These are phyloP conservation scores for Melipona quadrifasciata DNA, from an alignment of 1,140 invertebrate genomes.

Conservation along the genomic window DNA sequence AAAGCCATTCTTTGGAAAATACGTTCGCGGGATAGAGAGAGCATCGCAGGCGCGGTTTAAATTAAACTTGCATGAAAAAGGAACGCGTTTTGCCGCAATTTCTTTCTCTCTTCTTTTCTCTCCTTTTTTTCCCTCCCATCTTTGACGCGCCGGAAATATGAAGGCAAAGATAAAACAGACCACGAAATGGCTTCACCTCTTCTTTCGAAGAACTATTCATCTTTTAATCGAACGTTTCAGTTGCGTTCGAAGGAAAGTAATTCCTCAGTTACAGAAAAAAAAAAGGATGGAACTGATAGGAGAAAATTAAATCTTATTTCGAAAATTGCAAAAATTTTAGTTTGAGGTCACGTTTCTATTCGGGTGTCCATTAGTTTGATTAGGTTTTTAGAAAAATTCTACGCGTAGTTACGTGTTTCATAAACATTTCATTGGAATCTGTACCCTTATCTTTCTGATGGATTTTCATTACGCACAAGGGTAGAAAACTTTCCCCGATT, in stretches of 20 bases:
- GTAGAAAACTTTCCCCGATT: background rate
- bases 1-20: background rate
- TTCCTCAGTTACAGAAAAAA: no score
- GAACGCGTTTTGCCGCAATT: no score
- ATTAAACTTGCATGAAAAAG: background rate
- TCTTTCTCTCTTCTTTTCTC: no score
- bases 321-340: no score
- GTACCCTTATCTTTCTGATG: background rate
- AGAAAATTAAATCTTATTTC: no score
- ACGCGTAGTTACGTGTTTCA: background rate
- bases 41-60: background rate
- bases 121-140: no score
- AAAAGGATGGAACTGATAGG: no score
- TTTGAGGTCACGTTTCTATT: no score
- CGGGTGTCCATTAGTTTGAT: no score
- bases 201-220: background rate
- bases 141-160: no score
- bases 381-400: background rate
- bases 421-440: background rate
- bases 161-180: no score
- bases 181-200: no score
- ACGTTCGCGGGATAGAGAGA: background rate
- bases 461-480: slow-evolving; percentile 4
- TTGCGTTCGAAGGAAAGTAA: background rate
- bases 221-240: background rate